These are phyloP conservation scores for Phlogophora meticulosa DNA, from an alignment of 2,888 invertebrate species.

Conservation along the genomic window DNA sequence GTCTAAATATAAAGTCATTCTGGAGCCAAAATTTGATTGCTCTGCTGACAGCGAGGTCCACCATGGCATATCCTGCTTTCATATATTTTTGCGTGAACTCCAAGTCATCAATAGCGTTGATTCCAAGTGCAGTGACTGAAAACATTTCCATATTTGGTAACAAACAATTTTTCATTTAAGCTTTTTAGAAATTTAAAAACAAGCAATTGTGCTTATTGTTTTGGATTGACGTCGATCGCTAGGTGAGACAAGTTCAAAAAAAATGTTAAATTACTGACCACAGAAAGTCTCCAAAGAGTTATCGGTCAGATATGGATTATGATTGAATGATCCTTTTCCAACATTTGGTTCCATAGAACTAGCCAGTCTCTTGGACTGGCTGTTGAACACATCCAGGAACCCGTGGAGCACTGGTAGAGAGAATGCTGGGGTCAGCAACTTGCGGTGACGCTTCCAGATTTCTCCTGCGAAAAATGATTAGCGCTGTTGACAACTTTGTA, in stretches of 20 bases:
- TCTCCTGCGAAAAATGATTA: conserved; percentile 8
- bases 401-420: background rate
- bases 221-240: no score
- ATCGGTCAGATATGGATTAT: background rate
- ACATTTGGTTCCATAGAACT: background rate
- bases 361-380: conserved; percentile 1
- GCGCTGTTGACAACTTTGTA: no score
- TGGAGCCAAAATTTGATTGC: conserved; percentile 20
- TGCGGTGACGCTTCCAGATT: conserved; percentile 15
- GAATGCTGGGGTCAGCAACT: conserved; percentile 8
- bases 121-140: conserved; percentile 29
- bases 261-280: background rate
- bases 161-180: no score
- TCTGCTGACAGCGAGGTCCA: background rate
- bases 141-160: no score
- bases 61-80: conserved; percentile 5
- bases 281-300: conserved; percentile 8
- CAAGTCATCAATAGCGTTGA: conserved; percentile 12
- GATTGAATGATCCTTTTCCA: conserved; percentile 10
- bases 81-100: conserved; percentile 17
- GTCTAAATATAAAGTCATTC: conserved; percentile 16
- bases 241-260: no score
- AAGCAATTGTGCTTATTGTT: no score
- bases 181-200: no score
- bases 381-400: conserved; percentile 9